These are phyloP conservation scores for Dione juno DNA, from an alignment of 2,888 invertebrate species.

Conservation along the genomic window DNA sequence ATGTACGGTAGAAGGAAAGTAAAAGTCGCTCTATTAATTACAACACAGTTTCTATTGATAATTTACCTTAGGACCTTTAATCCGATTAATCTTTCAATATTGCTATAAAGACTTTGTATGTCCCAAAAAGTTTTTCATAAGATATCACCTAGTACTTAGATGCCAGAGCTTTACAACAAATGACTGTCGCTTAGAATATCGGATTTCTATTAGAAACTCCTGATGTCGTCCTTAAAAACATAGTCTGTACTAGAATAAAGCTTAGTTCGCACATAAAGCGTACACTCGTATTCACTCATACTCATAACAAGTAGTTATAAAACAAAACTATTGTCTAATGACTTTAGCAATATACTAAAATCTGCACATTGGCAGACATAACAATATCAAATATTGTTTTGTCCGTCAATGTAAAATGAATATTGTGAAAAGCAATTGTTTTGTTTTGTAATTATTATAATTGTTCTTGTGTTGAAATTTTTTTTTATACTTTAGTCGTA, in stretches of 20 bases:
- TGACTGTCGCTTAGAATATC: slow-evolving; percentile 22
- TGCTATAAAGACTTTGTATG: neutral
- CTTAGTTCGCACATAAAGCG: slow-evolving; percentile 4
- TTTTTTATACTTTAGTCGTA: no score
- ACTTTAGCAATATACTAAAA: neutral
- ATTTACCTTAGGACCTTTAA: no score
- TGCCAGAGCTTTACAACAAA: slow-evolving; percentile 15
- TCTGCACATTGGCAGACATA: neutral
- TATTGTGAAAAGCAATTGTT: no score
- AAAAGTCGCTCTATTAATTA: no score
- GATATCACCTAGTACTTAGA: slow-evolving; percentile 7
- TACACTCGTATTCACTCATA: neutral
- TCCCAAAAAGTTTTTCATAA: neutral
- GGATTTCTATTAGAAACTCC: slow-evolving; percentile 24
- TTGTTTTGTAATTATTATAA: no score
- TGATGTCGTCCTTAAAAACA: slow-evolving; percentile 25
- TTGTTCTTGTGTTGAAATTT: no score
- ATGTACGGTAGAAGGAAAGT: no score
- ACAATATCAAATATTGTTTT: no score
- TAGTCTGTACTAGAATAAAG: slow-evolving; percentile 27
- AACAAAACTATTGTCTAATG: neutral
- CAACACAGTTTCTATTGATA: no score
- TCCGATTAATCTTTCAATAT: neutral
- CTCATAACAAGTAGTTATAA: slow-evolving; percentile 1
- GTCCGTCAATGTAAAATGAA: no score